A percentile compares a stretch with the other conserved stretches of the same genome.
phyloP scores from a whole-genome alignment of 2,113 vertebrate species.

The Sebastes fasciatus region DNA sequence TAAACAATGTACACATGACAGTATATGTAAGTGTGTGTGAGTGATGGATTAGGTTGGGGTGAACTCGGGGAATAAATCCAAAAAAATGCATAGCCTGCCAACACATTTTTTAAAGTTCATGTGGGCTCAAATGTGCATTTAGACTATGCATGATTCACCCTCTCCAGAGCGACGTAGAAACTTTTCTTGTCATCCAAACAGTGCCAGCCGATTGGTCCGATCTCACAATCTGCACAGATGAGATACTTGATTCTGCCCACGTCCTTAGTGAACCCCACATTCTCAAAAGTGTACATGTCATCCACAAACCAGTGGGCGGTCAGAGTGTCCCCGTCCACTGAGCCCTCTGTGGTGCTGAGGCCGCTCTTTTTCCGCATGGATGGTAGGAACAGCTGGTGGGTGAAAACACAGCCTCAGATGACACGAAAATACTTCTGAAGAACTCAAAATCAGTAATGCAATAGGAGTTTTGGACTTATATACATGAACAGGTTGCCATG shows the following conservation, averaged over 20 bases:
- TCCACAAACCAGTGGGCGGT: slow-evolving; percentile 94
- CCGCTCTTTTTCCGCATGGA: slow-evolving; percentile 92
- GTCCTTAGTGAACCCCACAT: slow-evolving; percentile 97
- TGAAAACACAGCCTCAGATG: slow-evolving; percentile 34
- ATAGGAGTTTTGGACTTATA: too few relatives aligned
- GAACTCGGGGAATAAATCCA: slow-evolving; percentile 34
- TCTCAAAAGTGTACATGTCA: slow-evolving; percentile 97
- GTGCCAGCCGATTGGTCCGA: slow-evolving; percentile 98
- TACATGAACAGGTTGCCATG: neutral
- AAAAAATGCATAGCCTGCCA: slow-evolving; percentile 51
- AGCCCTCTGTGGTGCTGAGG: slow-evolving; percentile 74
- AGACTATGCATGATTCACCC: slow-evolving; percentile 90
- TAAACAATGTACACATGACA: slow-evolving; percentile 11
- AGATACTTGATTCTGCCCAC: slow-evolving; percentile 96
- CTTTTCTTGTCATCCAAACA: slow-evolving; percentile 94
- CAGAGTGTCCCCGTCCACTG: slow-evolving; percentile 88
- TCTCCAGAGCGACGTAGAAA: slow-evolving; percentile 93
- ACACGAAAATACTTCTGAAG: neutral
- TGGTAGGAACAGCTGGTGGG: slow-evolving; percentile 90
- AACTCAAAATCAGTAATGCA: neutral
- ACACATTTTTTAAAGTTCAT: slow-evolving; percentile 48
- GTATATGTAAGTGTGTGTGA: slow-evolving; percentile 14
- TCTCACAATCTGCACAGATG: slow-evolving; percentile 97
- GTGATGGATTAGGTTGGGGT: slow-evolving; percentile 11
- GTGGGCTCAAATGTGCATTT: slow-evolving; percentile 4